phyloP scores from a whole-genome alignment of 2,888 invertebrate species.

The Lycia hirtaria region DNA sequence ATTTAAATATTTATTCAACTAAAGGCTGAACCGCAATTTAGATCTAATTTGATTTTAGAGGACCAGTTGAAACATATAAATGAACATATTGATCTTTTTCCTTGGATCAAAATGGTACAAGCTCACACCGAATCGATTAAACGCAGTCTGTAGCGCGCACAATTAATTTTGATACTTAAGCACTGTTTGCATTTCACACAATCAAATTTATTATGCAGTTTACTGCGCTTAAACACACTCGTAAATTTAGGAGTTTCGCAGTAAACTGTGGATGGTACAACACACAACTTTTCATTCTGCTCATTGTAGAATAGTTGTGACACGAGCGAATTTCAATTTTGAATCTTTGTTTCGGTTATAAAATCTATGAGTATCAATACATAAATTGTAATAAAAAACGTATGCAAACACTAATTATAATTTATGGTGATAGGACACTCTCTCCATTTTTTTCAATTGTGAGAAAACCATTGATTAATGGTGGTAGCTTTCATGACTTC shows the following conservation, averaged over 20 bases:
- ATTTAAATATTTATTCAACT: no score
- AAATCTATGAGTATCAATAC: no score
- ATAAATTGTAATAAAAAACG: no score
- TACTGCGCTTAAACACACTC: slow-evolving; percentile 29
- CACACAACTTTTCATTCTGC: slow-evolving; percentile 18
- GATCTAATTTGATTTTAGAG: no score
- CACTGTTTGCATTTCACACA: slow-evolving; percentile 31
- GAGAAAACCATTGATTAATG: no score
- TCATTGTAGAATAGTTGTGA: slow-evolving; percentile 1
- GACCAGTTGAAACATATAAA: no score
- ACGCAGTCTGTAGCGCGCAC: slow-evolving; percentile 13
- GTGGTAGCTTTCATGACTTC: no score
- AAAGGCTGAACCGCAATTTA: no score
- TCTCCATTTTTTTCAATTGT: no score
- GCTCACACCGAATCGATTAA: slow-evolving; percentile 27
- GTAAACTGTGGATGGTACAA: slow-evolving; percentile 15
- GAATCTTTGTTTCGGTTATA: slow-evolving; percentile 5
- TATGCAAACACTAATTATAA: no score
- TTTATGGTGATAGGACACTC: no score
- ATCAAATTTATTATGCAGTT: slow-evolving; percentile 33
- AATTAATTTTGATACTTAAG: slow-evolving; percentile 37
- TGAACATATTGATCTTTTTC: no score
- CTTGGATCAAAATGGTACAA: neutral
- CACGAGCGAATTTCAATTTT: slow-evolving; percentile 2
- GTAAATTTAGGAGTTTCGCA: slow-evolving; percentile 25